Evolutionary conservation across 1,140 invertebrate species (phyloP).

Genomic region (Eurosta solidaginis): DNA sequence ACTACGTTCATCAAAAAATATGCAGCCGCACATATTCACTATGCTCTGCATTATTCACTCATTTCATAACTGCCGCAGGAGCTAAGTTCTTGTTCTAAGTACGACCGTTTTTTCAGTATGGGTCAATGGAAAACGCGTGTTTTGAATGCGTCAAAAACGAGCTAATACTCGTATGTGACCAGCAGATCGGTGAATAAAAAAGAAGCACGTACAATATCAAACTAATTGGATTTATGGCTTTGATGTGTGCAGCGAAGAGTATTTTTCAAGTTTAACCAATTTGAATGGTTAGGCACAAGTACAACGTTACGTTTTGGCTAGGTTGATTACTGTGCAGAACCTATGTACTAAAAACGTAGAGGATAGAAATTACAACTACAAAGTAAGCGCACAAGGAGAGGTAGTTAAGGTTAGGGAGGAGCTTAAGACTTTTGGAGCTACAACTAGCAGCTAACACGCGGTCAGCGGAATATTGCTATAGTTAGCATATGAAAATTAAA

Average conservation of each 20-base stretch:
- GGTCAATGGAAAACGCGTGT: background rate
- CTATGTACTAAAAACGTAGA: too few relatives aligned
- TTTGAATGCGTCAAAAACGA: background rate
- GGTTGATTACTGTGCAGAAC: too few relatives aligned
- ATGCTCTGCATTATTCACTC: background rate
- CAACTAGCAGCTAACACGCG: too few relatives aligned
- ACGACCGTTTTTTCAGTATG: background rate
- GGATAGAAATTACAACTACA: too few relatives aligned
- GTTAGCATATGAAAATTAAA: too few relatives aligned
- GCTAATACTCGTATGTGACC: background rate
- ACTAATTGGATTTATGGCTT: conserved; percentile 49
- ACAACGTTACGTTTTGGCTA: background rate
- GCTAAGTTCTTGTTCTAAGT: too few relatives aligned
- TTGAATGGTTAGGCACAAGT: background rate
- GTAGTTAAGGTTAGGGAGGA: too few relatives aligned
- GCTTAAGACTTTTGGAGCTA: too few relatives aligned
- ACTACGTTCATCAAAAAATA: conserved; percentile 26
- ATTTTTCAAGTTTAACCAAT: conserved; percentile 38
- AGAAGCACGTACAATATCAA: conserved; percentile 58
- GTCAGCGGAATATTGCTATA: too few relatives aligned
- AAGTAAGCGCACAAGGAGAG: too few relatives aligned
- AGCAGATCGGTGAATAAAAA: conserved; percentile 31
- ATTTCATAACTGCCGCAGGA: background rate
- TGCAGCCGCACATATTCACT: too few relatives aligned
- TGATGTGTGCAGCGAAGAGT: conserved; percentile 32